These are phyloP conservation scores for Catostomus latipinnis DNA, from an alignment of 2,797 vertebrate species.

Conservation along the genomic window DNA sequence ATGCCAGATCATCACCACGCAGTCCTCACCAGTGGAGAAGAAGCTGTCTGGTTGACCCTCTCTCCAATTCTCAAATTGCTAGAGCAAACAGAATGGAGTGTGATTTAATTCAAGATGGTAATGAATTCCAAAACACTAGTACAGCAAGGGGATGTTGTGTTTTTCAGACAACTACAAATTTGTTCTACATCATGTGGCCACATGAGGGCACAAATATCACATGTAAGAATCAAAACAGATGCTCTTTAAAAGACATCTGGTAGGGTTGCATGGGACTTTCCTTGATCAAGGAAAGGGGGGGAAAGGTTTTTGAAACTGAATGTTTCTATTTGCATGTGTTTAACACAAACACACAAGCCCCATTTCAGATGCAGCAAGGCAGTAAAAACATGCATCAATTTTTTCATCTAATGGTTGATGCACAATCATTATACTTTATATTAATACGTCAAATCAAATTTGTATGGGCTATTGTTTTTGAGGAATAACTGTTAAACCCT, in stretches of 20 bases:
- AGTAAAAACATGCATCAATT: no score
- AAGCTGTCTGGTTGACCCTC: constrained; percentile 95
- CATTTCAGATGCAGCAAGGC: not conserved
- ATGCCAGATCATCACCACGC: constrained; percentile 97
- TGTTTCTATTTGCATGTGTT: not conserved
- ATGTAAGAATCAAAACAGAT: not conserved
- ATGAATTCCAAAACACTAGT: constrained; percentile 29
- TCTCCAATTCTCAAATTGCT: constrained; percentile 98
- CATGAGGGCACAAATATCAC: constrained; percentile 45
- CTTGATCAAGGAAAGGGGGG: constrained; percentile 1
- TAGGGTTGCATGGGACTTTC: constrained; percentile 44
- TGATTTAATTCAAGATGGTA: no score
- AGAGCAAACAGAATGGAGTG: constrained; percentile 42
- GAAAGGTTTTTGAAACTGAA: not conserved
- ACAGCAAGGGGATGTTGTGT: not conserved
- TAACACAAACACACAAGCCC: not conserved
- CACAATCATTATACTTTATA: no score
- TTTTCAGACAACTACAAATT: no score
- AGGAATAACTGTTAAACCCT: no score
- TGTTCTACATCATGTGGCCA: constrained; percentile 18
- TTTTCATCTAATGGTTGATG: no score
- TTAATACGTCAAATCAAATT: no score
- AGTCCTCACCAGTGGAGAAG: constrained; percentile 94
- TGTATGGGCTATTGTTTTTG: no score
- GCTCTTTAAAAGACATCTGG: constrained; percentile 31